These are phyloP conservation scores for Uropsilus gracilis DNA, from an alignment of 2,113 vertebrate species.

Conservation along the genomic window DNA sequence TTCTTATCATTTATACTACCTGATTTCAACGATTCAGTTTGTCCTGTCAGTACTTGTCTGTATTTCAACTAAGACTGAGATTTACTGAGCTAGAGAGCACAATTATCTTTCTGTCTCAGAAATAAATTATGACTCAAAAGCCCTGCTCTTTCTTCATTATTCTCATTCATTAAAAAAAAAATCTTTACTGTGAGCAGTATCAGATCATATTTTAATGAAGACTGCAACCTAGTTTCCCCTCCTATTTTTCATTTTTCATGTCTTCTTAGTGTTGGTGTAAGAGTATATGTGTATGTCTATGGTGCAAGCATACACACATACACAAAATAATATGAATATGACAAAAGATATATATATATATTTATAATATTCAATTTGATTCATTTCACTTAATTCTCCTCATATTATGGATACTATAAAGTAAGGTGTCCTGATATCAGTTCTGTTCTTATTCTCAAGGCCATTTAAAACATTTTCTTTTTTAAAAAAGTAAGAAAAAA, in stretches of 20 bases:
- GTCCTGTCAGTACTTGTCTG: conserved; percentile 51
- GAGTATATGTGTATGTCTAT: not conserved
- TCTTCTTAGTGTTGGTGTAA: not conserved
- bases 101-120: conserved; percentile 72
- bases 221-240: not conserved
- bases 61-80: conserved; percentile 65
- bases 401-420: not conserved
- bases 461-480: conserved; percentile 22
- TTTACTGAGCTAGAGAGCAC: conserved; percentile 64
- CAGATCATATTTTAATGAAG: conserved; percentile 16
- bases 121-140: conserved; percentile 66
- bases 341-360: not conserved
- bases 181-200: not conserved
- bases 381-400: not conserved
- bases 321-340: too few species aligned
- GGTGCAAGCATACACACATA: too few species aligned
- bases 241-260: not conserved
- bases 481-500: not conserved
- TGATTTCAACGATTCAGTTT: conserved; percentile 50
- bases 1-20: conserved; percentile 65
- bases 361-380: not conserved
- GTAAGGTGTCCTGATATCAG: not conserved
- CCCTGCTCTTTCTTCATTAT: conserved; percentile 40
- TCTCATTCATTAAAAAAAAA: conserved; percentile 20
- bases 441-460: conserved; percentile 28